Evolutionary conservation across 2,888 invertebrate species (phyloP).

Genomic region (Bursaphelenchus okinawaensis): DNA sequence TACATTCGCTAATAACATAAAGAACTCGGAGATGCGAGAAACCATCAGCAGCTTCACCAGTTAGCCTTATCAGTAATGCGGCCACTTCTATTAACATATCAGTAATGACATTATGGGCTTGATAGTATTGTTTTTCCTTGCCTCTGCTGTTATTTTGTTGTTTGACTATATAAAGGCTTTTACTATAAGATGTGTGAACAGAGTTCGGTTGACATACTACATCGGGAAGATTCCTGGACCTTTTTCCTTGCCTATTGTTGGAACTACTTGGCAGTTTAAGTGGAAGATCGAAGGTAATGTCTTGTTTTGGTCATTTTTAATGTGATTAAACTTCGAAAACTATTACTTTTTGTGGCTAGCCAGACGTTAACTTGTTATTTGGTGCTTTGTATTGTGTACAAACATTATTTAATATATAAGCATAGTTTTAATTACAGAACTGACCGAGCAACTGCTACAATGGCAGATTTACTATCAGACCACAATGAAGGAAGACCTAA

Average conservation of each 20-base stretch:
- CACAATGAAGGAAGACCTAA: slow-evolving; percentile 18
- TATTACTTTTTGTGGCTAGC: background rate
- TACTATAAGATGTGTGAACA: background rate
- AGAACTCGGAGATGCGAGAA: background rate
- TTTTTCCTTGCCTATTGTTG: slow-evolving; percentile 40
- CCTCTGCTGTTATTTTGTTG: background rate
- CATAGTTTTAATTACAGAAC: slow-evolving; percentile 26
- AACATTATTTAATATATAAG: no score
- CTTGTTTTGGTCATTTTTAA: background rate
- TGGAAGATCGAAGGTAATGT: slow-evolving; percentile 35
- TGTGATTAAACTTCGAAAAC: background rate
- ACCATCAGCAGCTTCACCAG: background rate
- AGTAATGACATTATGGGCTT: background rate
- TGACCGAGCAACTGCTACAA: slow-evolving; percentile 29
- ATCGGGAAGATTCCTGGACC: slow-evolving; percentile 38
- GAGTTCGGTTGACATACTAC: slow-evolving; percentile 1
- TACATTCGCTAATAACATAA: background rate
- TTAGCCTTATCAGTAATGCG: background rate
- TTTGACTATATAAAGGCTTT: background rate
- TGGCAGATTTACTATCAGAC: slow-evolving; percentile 25
- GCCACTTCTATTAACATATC: no score
- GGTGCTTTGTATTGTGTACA: no score
- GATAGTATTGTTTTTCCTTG: background rate
- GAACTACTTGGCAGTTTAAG: slow-evolving; percentile 43
- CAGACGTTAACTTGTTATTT: slow-evolving; percentile 12